Base-by-base conservation (phyloP, 2,888 invertebrate species). In the Cyclophora punctaria region DNA sequence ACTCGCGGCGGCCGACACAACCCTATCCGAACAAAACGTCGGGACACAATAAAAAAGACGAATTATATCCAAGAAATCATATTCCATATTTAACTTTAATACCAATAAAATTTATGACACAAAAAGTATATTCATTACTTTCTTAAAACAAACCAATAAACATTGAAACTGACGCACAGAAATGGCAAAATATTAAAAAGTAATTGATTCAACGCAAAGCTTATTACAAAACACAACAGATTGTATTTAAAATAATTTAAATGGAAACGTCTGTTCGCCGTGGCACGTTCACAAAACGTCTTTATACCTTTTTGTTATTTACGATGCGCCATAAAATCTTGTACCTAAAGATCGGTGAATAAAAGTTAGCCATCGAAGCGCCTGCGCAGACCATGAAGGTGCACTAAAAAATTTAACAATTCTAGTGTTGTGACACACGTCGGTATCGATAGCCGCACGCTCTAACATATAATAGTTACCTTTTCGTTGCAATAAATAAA, bases 161-260 rank as follows among this genome's bases (percentile, higher is more conserved):
- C 45, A 56, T 53, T 57, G 49, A 60, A 57, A 51, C 58, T 64
- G 66, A 64, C 64, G 63, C 60, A 58, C 60, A 62, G 57, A 57
- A 59, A 69, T 60, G 53, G 65, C 60, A 50, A 71, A 67, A 66
- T 71, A 67, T 63, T 62, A 66, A 69, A 68, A 65, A 69, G 61
- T 69, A 82, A 81, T 83, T 83, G 80, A 82, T 78, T 80, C 78
- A 74, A 73, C 71, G 78, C 70, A 76, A 71, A 75, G 67, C 73
- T 71, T 78, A 80, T 78, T 82, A 80, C 70, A 71, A 73, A 71
- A 71, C 73, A 75, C 80, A 77, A 61, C 61, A 63, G 70, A 64
- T 69, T 69, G 74, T 77, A 80, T 81, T 73, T 80, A 78, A 81
- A 78, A 79, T 80, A 80, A 82, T 81, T 82, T 79, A 80, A 84